These are phyloP conservation scores for Himalopsyche kuldschensis DNA, from an alignment of 2,888 invertebrate genomes.

Conservation along the genomic window DNA sequence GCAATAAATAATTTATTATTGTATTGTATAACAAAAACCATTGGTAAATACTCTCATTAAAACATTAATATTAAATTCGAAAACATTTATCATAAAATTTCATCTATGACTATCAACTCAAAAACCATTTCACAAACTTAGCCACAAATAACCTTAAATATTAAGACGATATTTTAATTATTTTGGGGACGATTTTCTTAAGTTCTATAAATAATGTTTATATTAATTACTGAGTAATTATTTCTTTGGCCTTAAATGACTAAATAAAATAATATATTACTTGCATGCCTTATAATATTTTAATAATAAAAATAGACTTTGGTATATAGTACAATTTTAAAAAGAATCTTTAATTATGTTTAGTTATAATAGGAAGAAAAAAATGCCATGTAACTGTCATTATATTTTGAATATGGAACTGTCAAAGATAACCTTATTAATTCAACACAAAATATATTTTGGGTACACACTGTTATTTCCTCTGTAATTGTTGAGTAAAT, in stretches of 20 bases:
- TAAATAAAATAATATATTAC: not conserved
- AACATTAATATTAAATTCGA: not conserved
- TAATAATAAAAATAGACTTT: not conserved
- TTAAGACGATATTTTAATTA: not conserved
- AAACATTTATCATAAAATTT: not conserved
- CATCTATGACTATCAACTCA: not conserved
- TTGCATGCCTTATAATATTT: not conserved
- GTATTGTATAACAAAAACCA: no score
- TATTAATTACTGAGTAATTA: not conserved
- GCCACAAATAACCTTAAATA: not conserved
- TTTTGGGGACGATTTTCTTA: not conserved
- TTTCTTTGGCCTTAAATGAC: not conserved
- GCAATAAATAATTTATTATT: no score
- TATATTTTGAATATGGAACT: no score
- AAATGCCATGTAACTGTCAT: no score
- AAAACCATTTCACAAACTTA: not conserved
- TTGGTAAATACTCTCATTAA: no score
- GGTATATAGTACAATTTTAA: not conserved
- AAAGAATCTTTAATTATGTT: no score
- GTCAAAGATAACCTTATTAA: no score
- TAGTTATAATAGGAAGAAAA: no score
- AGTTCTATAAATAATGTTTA: not conserved
- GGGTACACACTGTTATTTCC: no score
- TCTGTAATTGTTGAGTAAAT: no score
- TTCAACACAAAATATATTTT: no score